These are phyloP conservation scores for Branchinecta lynchi DNA, from an alignment of 1,140 invertebrate genomes.

Conservation along the genomic window DNA sequence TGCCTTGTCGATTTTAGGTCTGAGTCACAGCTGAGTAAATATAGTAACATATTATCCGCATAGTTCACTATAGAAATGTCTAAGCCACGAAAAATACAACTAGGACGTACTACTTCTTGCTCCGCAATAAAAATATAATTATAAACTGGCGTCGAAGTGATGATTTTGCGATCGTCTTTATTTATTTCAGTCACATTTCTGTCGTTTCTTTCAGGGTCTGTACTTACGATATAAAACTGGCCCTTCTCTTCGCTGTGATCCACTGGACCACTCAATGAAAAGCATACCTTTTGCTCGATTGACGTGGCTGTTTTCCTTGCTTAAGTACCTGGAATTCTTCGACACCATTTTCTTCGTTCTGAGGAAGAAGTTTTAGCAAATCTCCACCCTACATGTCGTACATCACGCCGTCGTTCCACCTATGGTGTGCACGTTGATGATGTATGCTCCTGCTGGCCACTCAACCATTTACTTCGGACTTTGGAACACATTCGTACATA, in stretches of 20 bases:
- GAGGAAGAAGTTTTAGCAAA: conserved; percentile 78
- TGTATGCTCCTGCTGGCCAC: neutral
- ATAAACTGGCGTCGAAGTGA: too few relatives aligned
- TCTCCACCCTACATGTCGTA: conserved; percentile 81
- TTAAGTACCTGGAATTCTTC: conserved; percentile 77
- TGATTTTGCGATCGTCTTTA: too few relatives aligned
- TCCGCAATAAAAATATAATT: too few relatives aligned
- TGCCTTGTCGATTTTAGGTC: too few relatives aligned
- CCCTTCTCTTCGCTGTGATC: conserved; percentile 29
- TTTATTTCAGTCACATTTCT: too few relatives aligned
- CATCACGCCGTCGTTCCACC: conserved; percentile 84
- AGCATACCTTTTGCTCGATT: conserved; percentile 48
- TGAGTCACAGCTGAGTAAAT: too few relatives aligned
- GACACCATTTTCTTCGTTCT: conserved; percentile 82
- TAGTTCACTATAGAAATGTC: too few relatives aligned
- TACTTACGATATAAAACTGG: conserved; percentile 25
- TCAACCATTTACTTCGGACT: conserved; percentile 31
- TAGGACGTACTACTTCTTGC: too few relatives aligned
- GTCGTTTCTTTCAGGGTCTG: too few relatives aligned
- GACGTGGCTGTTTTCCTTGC: conserved; percentile 94
- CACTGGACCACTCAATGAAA: conserved; percentile 27
- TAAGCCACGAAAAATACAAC: too few relatives aligned
- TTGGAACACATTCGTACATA: conserved; percentile 39
- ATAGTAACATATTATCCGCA: too few relatives aligned
- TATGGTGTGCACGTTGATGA: too few relatives aligned